phyloP scores from a whole-genome alignment of 2,888 invertebrate species.

The Endotricha flammealis region DNA sequence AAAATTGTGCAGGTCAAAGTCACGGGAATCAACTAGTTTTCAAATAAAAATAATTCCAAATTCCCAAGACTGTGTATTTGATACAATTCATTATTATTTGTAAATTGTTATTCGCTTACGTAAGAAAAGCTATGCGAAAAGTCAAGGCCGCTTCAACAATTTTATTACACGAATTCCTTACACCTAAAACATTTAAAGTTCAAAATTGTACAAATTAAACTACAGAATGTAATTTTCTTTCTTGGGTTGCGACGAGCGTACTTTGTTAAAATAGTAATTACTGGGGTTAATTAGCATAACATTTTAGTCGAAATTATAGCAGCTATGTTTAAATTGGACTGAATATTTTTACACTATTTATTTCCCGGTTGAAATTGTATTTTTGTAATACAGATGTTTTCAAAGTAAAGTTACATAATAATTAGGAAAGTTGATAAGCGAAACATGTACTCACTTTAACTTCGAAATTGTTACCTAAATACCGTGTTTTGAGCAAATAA shows the following conservation, averaged over 20 bases:
- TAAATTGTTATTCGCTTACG: constrained; percentile 4
- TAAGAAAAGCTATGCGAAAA: constrained; percentile 4
- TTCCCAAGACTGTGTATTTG: too few relatives aligned
- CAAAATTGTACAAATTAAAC: not conserved
- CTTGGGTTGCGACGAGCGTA: not conserved
- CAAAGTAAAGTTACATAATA: too few relatives aligned
- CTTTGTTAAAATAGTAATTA: constrained; percentile 1
- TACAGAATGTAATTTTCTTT: not conserved
- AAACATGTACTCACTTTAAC: too few relatives aligned
- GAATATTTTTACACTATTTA: not conserved
- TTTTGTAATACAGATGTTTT: too few relatives aligned
- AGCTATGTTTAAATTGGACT: not conserved
- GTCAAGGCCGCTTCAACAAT: not conserved
- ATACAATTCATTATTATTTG: not conserved
- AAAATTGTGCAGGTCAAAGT: too few relatives aligned
- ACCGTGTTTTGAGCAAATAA: too few relatives aligned
- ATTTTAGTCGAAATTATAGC: not conserved
- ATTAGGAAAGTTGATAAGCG: too few relatives aligned
- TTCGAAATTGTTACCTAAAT: too few relatives aligned
- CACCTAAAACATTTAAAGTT: not conserved
- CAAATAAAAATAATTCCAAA: too few relatives aligned
- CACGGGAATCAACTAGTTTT: too few relatives aligned
- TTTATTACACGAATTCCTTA: not conserved
- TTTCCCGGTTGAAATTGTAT: too few relatives aligned
- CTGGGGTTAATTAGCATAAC: not conserved